Conservation (phyloP, 1,140 invertebrate genomes). For the Euglossa dilemma region DNA sequence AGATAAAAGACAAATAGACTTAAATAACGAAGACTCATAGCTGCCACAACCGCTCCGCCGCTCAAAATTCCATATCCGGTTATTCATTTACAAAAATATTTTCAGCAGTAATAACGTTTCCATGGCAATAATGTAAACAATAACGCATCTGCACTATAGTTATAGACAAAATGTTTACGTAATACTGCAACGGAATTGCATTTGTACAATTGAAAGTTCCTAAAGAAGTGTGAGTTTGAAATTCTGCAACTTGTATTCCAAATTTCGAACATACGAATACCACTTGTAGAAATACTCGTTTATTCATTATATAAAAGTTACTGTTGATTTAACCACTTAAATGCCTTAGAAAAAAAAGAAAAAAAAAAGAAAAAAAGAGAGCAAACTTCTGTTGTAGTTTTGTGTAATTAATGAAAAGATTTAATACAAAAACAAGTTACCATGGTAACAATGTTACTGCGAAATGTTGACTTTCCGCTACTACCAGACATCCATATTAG, state of each 20-base stretch:
- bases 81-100: conserved; percentile 61
- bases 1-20: conserved; percentile 49
- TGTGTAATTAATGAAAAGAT: conserved; percentile 16
- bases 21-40: conserved; percentile 48
- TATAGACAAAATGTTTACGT: conserved; percentile 50
- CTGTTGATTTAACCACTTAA: conserved; percentile 25
- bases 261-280: conserved; percentile 38
- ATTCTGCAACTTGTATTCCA: conserved; percentile 40
- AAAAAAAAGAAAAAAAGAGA: neutral
- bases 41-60: conserved; percentile 61
- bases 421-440: conserved; percentile 52
- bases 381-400: neutral
- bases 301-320: conserved; percentile 7
- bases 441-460: conserved; percentile 70
- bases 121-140: conserved; percentile 65
- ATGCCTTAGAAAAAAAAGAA: conserved; percentile 20
- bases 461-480: conserved; percentile 50
- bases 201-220: conserved; percentile 68
- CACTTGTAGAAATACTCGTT: conserved; percentile 47
- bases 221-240: conserved; percentile 54
- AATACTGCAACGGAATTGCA: conserved; percentile 63
- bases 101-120: conserved; percentile 70
- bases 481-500: conserved; percentile 50
- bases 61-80: conserved; percentile 54
- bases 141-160: conserved; percentile 54